Conservation (phyloP, 2,113 vertebrate species). For the Melanotaenia duboulayi region DNA sequence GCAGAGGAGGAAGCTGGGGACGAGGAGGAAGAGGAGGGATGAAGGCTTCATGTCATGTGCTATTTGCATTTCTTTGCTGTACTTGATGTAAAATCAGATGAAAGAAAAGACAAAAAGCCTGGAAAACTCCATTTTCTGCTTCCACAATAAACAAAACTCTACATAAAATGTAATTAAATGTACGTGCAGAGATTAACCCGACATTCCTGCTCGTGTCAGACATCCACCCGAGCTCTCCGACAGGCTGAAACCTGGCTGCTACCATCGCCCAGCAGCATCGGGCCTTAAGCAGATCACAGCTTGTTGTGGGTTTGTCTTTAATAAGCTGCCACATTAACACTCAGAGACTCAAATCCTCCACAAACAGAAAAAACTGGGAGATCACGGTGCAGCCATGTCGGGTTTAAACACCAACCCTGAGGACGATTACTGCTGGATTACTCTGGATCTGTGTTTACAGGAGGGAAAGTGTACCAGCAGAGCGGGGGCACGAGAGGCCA, state of each 20-base stretch:
- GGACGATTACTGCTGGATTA: conserved; percentile 13
- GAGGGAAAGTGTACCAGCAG: background rate
- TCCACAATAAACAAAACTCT: too few relatives aligned
- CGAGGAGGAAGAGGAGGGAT: background rate
- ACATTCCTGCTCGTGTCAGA: accelerated
- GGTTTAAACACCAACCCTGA: background rate
- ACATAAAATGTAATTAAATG: too few relatives aligned
- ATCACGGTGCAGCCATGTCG: too few relatives aligned
- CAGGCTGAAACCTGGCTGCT: background rate
- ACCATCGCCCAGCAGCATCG: background rate
- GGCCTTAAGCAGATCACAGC: background rate
- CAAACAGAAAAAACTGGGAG: background rate
- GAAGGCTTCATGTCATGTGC: too few relatives aligned
- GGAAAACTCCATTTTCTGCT: too few relatives aligned
- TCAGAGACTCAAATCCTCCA: background rate
- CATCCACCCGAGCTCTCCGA: background rate
- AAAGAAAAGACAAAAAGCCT: too few relatives aligned
- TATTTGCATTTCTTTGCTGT: too few relatives aligned
- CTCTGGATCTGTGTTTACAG: background rate
- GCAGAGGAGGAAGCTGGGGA: too few relatives aligned
- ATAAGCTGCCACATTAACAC: background rate
- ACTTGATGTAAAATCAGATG: too few relatives aligned
- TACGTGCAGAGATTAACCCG: too few relatives aligned
- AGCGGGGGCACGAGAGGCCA: background rate
- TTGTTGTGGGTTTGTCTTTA: background rate